A percentile compares a stretch with the other conserved stretches of the same genome.
These are phyloP conservation scores for Drosophila buzzatii DNA, from an alignment of 2,888 invertebrate genomes.

Conservation along the genomic window DNA sequence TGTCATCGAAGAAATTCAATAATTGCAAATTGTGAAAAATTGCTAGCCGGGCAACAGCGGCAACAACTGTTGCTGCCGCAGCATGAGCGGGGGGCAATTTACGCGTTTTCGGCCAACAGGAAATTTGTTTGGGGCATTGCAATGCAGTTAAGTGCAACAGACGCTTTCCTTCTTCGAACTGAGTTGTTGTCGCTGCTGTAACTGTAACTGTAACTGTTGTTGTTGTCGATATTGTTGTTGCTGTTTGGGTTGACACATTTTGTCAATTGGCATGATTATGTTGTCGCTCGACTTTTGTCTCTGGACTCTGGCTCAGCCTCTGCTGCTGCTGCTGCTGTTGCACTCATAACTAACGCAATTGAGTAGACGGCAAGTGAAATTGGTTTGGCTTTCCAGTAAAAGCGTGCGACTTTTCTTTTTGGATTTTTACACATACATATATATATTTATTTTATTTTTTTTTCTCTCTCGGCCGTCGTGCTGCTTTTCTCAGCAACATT, in stretches of 20 bases:
- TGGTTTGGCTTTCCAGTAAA: conserved; percentile 67
- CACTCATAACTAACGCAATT: conserved; percentile 67
- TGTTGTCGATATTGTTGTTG: conserved; percentile 3
- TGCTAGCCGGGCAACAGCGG: conserved; percentile 32
- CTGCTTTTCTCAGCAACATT: conserved; percentile 67
- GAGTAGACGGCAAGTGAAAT: conserved; percentile 71
- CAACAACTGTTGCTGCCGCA: conserved; percentile 13
- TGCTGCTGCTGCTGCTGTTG: conserved; percentile 25
- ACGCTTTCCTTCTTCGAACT: conserved; percentile 39
- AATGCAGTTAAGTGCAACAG: conserved; percentile 44
- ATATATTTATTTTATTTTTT: conserved; percentile 5
- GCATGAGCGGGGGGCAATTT: conserved; percentile 46
- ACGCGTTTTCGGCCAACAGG: conserved; percentile 72
- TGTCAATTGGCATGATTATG: conserved; percentile 75
- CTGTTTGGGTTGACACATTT: conserved; percentile 55
- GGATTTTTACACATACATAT: background rate
- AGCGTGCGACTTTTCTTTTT: conserved; percentile 71
- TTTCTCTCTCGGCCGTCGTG: conserved; percentile 37
- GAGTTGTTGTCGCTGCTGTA: conserved; percentile 2
- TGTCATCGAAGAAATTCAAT: conserved; percentile 76
- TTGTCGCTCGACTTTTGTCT: conserved; percentile 49
- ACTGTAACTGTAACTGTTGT: background rate
- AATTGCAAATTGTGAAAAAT: conserved; percentile 74
- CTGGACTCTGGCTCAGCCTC: conserved; percentile 4
- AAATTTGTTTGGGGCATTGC: conserved; percentile 59